Evolutionary conservation across 2,113 vertebrate species (phyloP), one percentile per base, ranked within the genome.

Genomic region (Maccullochella peelii): DNA sequence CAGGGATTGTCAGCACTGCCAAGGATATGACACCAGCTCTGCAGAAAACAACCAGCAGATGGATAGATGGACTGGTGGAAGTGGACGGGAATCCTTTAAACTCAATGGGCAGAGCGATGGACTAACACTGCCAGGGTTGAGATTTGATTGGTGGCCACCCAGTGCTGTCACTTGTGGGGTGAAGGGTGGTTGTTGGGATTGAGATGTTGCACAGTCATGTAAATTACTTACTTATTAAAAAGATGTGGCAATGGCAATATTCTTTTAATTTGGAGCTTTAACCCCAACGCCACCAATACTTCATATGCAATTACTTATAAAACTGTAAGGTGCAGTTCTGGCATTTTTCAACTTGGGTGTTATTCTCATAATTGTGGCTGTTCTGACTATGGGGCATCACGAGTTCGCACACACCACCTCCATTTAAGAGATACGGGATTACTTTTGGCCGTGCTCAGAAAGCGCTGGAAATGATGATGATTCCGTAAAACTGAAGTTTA

Each of bases 21-120:
- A 87, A 89, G 79, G 73, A 90, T 78, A 69, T 86, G 78, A 80
- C 79, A 89, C 75, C 38, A 67, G 76, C 81, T 80, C 89, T 80
- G 77, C 79, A 80, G 68, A 88, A 84, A 89, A 82, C 80, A 70
- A 38, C 72, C 54, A 73, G 79, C 79, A 75, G 75, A 80, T 62
- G n/a, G 71, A 79, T 73, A 49, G 66, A 87, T 73, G 52, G 55
- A 83, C 11, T 52, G 38, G 50, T 50, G 33, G 83, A 67, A 77
- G 59, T 68, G 54, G 69, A 80, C 1, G 12, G 36, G 81, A 80
- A 77, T 85, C 5, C 42, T 80, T 84, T 78, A 58, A 77, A 79
- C 44, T 52, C 62, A 73, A 25, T 16, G 40, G 63, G 25, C 71
- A 66, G 55, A 57, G 59, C 5, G 40, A 50, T 47, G 55, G 40